phyloP scores from a whole-genome alignment of 2,797 vertebrate genomes.

The Diglossa cyanea region DNA sequence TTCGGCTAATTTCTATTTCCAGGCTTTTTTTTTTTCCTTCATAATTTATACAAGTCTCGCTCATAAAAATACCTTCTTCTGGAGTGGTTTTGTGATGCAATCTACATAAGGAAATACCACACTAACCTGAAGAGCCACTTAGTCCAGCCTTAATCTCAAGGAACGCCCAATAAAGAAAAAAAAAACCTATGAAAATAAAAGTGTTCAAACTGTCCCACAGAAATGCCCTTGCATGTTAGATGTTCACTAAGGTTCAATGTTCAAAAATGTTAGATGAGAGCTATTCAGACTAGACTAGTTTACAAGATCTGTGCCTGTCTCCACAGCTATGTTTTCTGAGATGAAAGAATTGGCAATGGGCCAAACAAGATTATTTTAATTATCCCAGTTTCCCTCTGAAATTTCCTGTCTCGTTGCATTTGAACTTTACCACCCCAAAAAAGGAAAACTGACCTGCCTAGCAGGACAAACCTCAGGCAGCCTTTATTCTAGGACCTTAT shows the following conservation, averaged over 20 bases:
- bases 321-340: conserved; percentile 12
- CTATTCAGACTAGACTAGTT: background rate
- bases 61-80: background rate
- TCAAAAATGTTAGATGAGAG: background rate
- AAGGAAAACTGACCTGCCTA: background rate
- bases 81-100: background rate
- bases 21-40: background rate
- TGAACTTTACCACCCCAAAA: background rate
- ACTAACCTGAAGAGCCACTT: background rate
- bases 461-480: background rate
- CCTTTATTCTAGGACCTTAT: background rate
- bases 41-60: background rate
- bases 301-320: conserved; percentile 5
- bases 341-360: background rate
- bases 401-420: background rate
- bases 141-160: background rate
- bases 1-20: background rate
- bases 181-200: background rate
- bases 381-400: background rate
- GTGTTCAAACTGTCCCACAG: background rate
- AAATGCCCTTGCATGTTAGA: background rate
- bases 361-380: conserved; percentile 3
- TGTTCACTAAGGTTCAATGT: background rate
- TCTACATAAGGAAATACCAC: background rate
- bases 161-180: background rate